Evolutionary conservation across 2,113 vertebrate species (phyloP), one percentile per base, ranked within the genome.

Genomic region (Apistogramma diplotaenia): DNA sequence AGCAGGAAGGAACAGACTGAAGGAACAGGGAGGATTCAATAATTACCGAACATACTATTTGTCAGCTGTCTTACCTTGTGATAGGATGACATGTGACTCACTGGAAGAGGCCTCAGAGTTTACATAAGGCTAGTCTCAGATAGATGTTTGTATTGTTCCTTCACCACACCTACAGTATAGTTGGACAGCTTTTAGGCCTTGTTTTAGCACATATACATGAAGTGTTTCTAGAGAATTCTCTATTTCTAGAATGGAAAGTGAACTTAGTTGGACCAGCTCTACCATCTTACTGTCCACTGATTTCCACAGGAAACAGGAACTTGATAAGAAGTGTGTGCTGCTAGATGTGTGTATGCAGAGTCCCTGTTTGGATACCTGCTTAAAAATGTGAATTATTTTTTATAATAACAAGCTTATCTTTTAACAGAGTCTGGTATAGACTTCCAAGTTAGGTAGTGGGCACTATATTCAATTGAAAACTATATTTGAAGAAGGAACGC

Each of bases 141-240:
- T 71, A 16, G 51, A 18, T 87, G 80, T 91, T 85, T 89, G 72
- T 21, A 1, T 56, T 89, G 79, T 46, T 19, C 43, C 75, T 33
- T 35, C 25, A 78, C 87, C 90, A 91, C 92, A 83, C 90, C 85
- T 80, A 33, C 2, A 33, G 23, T 80, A 33, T 2, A 33, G 23
- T 53, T 12, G 13, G 54, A 43, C 11, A 8, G 29, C 51, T 56
- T 37, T 75, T 31, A 27, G 5, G 18, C 16, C 57, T 80, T n/a
- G n/a, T 21, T 78, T 55, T 76, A 25, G 18, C 37, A 13, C 15
- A 7, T 16, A 35, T 9, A 15, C 3, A 8, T 31, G 3, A 49
- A 74, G 12, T 71, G 51, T 81, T 79, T 80, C 9, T 51, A 4
- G 15, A 49, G 13, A 72, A 59, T 29, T 35, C 19, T n/a, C 15